A percentile compares a stretch with the other conserved stretches of the same genome.
Conservation (phyloP, 2,888 invertebrate genomes). For the Melieria crassipennis region DNA sequence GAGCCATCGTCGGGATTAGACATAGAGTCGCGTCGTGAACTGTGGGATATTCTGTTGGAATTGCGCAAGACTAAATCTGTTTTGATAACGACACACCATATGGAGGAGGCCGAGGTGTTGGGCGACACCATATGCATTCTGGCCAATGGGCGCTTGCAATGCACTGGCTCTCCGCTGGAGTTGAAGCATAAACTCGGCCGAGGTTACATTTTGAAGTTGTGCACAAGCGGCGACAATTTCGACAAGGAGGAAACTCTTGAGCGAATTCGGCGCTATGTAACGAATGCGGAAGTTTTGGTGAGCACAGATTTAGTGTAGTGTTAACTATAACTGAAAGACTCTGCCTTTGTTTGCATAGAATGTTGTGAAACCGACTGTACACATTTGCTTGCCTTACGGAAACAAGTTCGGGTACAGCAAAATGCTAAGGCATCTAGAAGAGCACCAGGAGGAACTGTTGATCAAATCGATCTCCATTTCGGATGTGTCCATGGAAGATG, state of each 20-base stretch:
- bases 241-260: conserved; percentile 50
- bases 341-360: conserved; percentile 46
- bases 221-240: conserved; percentile 49
- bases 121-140: conserved; percentile 92
- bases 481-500: conserved; percentile 91
- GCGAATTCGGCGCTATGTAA: conserved; percentile 51
- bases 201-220: conserved; percentile 61
- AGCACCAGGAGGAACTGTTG: conserved; percentile 69
- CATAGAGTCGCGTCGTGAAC: conserved; percentile 84
- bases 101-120: conserved; percentile 94
- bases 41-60: conserved; percentile 85
- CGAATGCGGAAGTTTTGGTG: conserved; percentile 55
- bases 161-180: conserved; percentile 84
- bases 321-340: not conserved
- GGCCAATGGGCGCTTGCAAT: conserved; percentile 76
- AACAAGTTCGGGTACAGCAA: conserved; percentile 69
- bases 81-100: conserved; percentile 90
- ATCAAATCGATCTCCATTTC: conserved; percentile 84
- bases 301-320: conserved; percentile 8
- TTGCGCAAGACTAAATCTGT: conserved; percentile 79
- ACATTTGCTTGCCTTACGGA: conserved; percentile 69
- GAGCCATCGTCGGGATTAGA: conserved; percentile 94
- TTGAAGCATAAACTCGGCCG: conserved; percentile 76
- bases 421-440: conserved; percentile 74
- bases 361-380: conserved; percentile 59